phyloP scores from a whole-genome alignment of 2,797 vertebrate genomes.

The Tokudaia muenninki region DNA sequence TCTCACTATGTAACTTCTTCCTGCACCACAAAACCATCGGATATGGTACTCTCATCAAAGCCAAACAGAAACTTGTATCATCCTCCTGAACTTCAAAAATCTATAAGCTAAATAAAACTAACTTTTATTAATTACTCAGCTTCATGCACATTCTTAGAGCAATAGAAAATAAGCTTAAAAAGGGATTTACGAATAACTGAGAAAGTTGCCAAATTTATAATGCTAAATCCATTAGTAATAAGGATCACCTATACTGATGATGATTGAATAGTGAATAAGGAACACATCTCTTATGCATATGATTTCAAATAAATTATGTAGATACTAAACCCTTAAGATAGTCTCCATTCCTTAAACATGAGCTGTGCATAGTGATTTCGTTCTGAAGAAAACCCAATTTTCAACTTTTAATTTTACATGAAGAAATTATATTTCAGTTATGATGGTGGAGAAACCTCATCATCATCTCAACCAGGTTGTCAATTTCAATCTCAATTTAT shows the following conservation, averaged over 20 bases:
- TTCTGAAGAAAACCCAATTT: constrained; percentile 16
- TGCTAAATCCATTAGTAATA: background rate
- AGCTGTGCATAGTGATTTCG: background rate
- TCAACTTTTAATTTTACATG: background rate
- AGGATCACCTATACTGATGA: background rate
- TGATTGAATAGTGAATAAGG: constrained; percentile 4
- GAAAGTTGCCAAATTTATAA: constrained; percentile 1
- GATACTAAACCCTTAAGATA: constrained; percentile 1
- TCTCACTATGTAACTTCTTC: background rate
- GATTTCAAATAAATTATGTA: constrained; percentile 36
- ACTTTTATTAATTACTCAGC: background rate
- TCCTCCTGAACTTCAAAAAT: background rate
- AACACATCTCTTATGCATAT: background rate
- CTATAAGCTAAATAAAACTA: background rate
- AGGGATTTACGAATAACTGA: constrained; percentile 36
- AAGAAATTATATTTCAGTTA: background rate
- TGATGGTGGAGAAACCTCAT: background rate
- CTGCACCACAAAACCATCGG: background rate
- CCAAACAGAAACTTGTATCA: background rate
- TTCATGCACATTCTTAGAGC: background rate
- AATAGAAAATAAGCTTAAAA: background rate
- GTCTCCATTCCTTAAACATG: constrained; percentile 29
- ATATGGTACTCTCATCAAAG: background rate
- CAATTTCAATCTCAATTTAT: background rate
- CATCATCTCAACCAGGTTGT: background rate